Evolutionary conservation across 1,140 invertebrate species (phyloP).

Genomic region (Cydia fagiglandana): DNA sequence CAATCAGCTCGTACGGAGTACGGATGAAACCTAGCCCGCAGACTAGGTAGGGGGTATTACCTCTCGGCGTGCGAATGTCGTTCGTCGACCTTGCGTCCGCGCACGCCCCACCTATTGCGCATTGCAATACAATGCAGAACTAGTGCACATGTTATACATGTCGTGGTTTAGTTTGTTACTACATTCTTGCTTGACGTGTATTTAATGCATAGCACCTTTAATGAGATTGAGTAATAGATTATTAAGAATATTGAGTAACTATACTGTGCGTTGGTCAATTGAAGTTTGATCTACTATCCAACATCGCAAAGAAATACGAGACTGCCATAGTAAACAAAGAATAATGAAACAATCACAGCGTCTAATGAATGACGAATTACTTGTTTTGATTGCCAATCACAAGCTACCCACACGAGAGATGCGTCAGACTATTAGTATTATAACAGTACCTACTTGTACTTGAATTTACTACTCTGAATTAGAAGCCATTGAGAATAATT

Average conservation of each 20-base stretch:
- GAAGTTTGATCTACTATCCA: not conserved
- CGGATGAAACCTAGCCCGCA: constrained; percentile 21
- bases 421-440: not conserved
- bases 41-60: constrained; percentile 32
- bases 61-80: constrained; percentile 72
- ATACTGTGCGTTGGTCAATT: not conserved
- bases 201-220: not conserved
- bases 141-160: constrained; percentile 43
- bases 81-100: constrained; percentile 72
- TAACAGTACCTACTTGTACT: not conserved
- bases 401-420: not conserved
- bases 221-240: not conserved
- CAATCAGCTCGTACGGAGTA: constrained; percentile 3
- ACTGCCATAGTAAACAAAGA: not conserved
- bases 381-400: constrained; percentile 12
- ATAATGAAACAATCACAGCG: not conserved
- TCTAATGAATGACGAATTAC: constrained; percentile 4
- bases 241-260: not conserved
- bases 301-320: not conserved
- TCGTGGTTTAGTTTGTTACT: constrained; percentile 30
- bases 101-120: constrained; percentile 63
- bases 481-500: no score
- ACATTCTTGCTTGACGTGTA: not conserved
- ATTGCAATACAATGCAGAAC: constrained; percentile 39
- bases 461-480: not conserved